Percentiles rank a stretch among this genome's conserved stretches.
phyloP scores from a whole-genome alignment of 2,797 vertebrate species.

The Octomys mimax region DNA sequence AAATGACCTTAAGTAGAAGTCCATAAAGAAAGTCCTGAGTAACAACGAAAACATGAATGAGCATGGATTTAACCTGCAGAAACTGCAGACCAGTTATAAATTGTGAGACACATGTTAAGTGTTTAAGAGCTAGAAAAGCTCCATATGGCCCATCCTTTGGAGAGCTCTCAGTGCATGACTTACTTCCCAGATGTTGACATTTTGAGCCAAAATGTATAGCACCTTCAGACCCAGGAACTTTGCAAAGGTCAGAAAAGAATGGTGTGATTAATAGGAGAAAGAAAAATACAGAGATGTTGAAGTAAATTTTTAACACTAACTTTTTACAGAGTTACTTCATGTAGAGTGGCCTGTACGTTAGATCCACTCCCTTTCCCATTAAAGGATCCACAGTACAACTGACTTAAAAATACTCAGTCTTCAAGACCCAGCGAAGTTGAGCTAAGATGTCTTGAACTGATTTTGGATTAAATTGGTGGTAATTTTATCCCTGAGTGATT shows the following conservation, averaged over 20 bases:
- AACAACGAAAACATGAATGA: background rate
- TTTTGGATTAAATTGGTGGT: slow-evolving; percentile 34
- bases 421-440: background rate
- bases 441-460: slow-evolving; percentile 35
- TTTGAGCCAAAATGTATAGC: slow-evolving; percentile 52
- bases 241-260: background rate
- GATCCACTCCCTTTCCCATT: background rate
- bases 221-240: background rate
- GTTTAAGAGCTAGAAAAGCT: slow-evolving; percentile 2
- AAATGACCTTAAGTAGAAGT: slow-evolving; percentile 22
- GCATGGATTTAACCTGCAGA: slow-evolving; percentile 28
- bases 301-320: background rate
- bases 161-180: slow-evolving; percentile 37
- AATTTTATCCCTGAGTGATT: slow-evolving; percentile 56
- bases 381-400: background rate
- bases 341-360: background rate
- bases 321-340: background rate
- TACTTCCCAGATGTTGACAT: slow-evolving; percentile 64
- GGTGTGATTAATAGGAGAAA: background rate
- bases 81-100: background rate
- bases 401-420: slow-evolving; percentile 32
- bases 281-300: background rate
- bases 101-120: slow-evolving; percentile 54
- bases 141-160: background rate
- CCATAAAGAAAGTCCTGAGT: slow-evolving; percentile 3